A percentile compares a stretch with the other conserved stretches of the same genome.
These are phyloP conservation scores for Pitta sordida DNA, from an alignment of 2,113 vertebrate species.

Conservation along the genomic window DNA sequence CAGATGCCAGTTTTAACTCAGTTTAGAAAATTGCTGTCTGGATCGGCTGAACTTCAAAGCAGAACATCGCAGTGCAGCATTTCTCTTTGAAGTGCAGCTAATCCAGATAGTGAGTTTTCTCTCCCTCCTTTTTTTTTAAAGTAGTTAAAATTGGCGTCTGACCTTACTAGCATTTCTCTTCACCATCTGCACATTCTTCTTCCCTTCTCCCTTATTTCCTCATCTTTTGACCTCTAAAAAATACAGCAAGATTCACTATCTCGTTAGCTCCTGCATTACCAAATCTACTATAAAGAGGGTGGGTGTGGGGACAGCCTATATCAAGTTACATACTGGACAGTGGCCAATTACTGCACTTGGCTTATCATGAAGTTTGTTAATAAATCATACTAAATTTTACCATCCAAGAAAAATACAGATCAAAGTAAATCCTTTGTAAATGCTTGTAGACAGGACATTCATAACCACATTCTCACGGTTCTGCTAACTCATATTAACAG, in stretches of 20 bases:
- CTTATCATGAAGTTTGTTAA: background rate
- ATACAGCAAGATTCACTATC: background rate
- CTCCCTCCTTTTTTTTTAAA: background rate
- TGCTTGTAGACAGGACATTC: background rate
- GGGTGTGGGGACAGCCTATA: background rate
- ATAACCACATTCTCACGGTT: background rate
- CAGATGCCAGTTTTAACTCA: conserved; percentile 70
- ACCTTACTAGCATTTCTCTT: conserved; percentile 39
- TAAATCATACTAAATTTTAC: background rate
- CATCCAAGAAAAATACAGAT: background rate
- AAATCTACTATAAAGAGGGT: background rate
- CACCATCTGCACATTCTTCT: conserved; percentile 3
- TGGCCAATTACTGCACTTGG: background rate
- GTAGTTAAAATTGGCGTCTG: conserved; percentile 56
- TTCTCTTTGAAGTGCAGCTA: conserved; percentile 68
- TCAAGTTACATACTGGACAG: background rate
- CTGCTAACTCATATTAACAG: background rate
- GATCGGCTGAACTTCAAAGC: conserved; percentile 71
- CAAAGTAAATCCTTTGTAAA: background rate
- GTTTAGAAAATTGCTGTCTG: conserved; percentile 73
- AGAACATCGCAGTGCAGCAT: conserved; percentile 2
- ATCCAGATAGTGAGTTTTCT: conserved; percentile 60
- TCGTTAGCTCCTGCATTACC: background rate
- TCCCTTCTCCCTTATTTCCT: background rate
- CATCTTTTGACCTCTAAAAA: conserved; percentile 20